These are phyloP conservation scores for Caenorhabditis zanzibari DNA, from an alignment of 2,888 invertebrate genomes.

Conservation along the genomic window DNA sequence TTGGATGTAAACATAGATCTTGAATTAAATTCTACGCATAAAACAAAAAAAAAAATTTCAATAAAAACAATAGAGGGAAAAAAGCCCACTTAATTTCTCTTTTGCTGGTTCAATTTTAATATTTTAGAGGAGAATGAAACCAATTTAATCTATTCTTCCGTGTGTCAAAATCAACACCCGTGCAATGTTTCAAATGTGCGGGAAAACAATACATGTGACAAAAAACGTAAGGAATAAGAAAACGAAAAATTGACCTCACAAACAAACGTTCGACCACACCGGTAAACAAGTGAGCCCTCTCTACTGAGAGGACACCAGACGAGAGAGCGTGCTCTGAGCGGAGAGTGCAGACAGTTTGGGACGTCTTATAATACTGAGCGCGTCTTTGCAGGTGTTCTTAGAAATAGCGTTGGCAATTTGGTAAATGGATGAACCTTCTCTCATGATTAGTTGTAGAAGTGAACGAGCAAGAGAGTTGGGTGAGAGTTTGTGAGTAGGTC, in stretches of 20 bases:
- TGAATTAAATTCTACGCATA: neutral
- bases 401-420: neutral
- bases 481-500: neutral
- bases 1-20: neutral
- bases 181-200: no score
- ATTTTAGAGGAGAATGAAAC: no score
- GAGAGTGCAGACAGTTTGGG: conserved; percentile 26
- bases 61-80: no score
- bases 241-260: conserved; percentile 26
- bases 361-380: conserved; percentile 8
- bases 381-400: conserved; percentile 24
- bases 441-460: neutral
- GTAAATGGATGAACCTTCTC: neutral
- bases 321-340: conserved; percentile 24
- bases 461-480: neutral
- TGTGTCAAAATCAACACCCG: neutral
- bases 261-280: conserved; percentile 37
- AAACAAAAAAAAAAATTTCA: no score
- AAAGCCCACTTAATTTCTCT: no score
- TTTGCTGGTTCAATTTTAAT: no score
- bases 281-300: conserved; percentile 44
- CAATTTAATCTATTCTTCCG: no score
- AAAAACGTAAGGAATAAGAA: neutral
- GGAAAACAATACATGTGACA: neutral
- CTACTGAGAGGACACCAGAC: neutral